phyloP scores from a whole-genome alignment of 2,797 vertebrate species.

The Sciurus vulgaris region DNA sequence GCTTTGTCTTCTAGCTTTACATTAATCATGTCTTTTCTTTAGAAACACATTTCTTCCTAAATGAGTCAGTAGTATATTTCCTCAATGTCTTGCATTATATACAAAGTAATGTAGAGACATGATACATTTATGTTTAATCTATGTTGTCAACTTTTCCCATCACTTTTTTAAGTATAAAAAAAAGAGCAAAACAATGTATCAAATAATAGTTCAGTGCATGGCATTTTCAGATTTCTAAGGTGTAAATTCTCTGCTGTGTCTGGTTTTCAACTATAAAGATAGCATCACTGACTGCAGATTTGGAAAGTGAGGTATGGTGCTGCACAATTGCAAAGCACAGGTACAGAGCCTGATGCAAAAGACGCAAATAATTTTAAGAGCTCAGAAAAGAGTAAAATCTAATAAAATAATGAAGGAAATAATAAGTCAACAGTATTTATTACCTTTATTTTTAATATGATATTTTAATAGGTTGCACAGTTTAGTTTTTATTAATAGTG shows the following conservation, averaged over 20 bases:
- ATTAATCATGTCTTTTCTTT: background rate
- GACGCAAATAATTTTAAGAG: background rate
- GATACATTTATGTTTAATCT: background rate
- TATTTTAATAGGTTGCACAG: background rate
- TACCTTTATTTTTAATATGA: background rate
- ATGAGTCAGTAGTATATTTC: background rate
- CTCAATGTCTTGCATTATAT: background rate
- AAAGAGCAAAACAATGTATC: background rate
- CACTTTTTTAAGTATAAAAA: background rate
- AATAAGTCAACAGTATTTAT: background rate
- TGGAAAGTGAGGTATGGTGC: no score
- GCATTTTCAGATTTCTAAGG: background rate
- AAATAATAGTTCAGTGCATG: background rate
- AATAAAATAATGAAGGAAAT: background rate
- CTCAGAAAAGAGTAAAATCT: background rate
- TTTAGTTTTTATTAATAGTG: background rate
- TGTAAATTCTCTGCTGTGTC: background rate
- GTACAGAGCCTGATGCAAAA: background rate
- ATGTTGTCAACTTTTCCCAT: background rate
- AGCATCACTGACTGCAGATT: background rate
- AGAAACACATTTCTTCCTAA: slow-evolving; percentile 18
- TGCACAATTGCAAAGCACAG: background rate
- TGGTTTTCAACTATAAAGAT: background rate
- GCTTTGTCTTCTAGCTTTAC: background rate
- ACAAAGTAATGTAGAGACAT: background rate